Evolutionary conservation across 2,113 vertebrate species (phyloP).

Genomic region (Lutjanus erythropterus): DNA sequence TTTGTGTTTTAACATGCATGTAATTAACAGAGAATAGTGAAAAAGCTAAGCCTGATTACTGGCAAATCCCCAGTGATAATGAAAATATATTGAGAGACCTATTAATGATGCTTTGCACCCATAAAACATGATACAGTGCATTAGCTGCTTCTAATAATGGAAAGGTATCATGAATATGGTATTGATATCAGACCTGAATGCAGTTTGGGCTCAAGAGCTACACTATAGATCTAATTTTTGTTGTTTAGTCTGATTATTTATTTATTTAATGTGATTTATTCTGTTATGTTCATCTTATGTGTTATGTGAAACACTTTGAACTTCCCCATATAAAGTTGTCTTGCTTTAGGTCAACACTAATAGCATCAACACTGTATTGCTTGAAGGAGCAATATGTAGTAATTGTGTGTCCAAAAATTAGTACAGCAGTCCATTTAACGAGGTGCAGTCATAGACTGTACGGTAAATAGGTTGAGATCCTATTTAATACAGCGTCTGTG

Average conservation of each 20-base stretch:
- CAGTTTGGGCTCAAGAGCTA: neutral
- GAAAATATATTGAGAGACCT: neutral
- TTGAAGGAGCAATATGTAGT: too few relatives aligned
- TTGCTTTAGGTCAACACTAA: neutral
- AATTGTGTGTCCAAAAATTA: too few relatives aligned
- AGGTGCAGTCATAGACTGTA: too few relatives aligned
- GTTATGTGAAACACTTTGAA: neutral
- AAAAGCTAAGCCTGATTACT: neutral
- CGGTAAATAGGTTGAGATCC: too few relatives aligned
- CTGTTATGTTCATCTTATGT: neutral
- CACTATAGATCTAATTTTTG: neutral
- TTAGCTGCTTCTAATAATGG: neutral
- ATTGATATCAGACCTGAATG: neutral
- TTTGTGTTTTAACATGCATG: too few relatives aligned
- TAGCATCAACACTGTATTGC: neutral
- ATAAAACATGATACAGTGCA: too few relatives aligned
- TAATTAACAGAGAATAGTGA: neutral
- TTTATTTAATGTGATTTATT: neutral
- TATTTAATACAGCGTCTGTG: too few relatives aligned
- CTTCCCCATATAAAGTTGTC: too few relatives aligned
- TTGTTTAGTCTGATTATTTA: neutral
- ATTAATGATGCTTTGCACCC: neutral
- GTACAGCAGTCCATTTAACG: too few relatives aligned
- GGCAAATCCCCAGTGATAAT: neutral
- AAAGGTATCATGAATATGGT: too few relatives aligned